A percentile compares a stretch with the other conserved stretches of the same genome.
Conservation (phyloP, 2,888 invertebrate species). For the Blomia tropicalis region DNA sequence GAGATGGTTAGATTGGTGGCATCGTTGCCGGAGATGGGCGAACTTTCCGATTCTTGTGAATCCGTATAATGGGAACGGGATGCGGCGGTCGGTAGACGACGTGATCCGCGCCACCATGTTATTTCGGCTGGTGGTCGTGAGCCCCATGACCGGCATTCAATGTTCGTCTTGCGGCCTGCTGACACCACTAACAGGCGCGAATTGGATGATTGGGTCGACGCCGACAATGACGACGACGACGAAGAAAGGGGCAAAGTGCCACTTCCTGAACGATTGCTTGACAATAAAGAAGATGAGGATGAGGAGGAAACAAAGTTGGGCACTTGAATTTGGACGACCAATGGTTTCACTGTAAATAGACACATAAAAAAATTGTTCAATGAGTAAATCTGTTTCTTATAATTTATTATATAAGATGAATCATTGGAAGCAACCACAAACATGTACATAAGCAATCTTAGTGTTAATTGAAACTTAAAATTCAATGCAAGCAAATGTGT, state of each 20-base stretch:
- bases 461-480: constrained; percentile 4
- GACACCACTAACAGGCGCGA: constrained; percentile 25
- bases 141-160: constrained; percentile 30
- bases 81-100: constrained; percentile 26
- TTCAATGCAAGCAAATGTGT: constrained; percentile 1
- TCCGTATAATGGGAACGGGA: constrained; percentile 4
- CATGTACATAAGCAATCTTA: too few relatives aligned
- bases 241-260: neutral
- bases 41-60: neutral
- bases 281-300: too few relatives aligned
- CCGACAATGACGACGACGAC: neutral
- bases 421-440: too few relatives aligned
- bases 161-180: constrained; percentile 28
- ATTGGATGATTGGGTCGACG: constrained; percentile 1
- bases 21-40: neutral
- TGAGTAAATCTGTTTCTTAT: neutral
- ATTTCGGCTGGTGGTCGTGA: constrained; percentile 30
- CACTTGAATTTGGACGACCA: constrained; percentile 15
- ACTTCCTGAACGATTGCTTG: too few relatives aligned
- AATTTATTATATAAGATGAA: too few relatives aligned
- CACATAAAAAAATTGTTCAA: neutral
- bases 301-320: neutral
- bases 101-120: constrained; percentile 30
- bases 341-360: constrained; percentile 2
- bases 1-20: constrained; percentile 31